Percentiles rank a stretch among this genome's conserved stretches.
Conservation (phyloP, 2,797 vertebrate genomes). For the Phrynocephalus forsythii region DNA sequence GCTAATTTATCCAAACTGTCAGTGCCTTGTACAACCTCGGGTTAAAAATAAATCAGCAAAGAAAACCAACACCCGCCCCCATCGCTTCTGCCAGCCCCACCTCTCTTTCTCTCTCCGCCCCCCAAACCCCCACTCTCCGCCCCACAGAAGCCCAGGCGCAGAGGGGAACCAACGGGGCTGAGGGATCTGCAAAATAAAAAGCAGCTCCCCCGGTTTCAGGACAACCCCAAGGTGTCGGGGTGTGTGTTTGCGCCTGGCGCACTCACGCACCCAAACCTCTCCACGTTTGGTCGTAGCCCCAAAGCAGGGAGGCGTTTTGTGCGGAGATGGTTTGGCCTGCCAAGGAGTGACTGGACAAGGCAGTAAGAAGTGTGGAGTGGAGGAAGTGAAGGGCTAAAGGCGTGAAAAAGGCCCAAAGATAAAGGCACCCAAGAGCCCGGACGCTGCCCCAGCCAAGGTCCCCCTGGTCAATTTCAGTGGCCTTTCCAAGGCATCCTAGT, state of each 20-base stretch:
- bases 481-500: no score
- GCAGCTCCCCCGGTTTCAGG: background rate
- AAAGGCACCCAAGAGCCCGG: background rate
- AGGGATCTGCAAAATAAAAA: background rate
- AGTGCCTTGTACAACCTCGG: slow-evolving; percentile 93
- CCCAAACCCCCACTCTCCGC: slow-evolving; percentile 68
- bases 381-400: fast-evolving
- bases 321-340: slow-evolving; percentile 60
- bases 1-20: slow-evolving; percentile 98
- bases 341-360: slow-evolving; percentile 56
- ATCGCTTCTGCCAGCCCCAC: background rate
- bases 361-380: background rate
- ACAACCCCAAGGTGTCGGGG: no score
- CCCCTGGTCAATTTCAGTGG: background rate
- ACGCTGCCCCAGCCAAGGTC: slow-evolving; percentile 5
- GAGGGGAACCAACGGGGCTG: slow-evolving; percentile 60
- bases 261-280: background rate
- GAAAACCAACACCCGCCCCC: slow-evolving; percentile 72
- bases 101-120: slow-evolving; percentile 17
- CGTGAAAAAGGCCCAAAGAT: fast-evolving
- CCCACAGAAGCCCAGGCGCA: slow-evolving; percentile 22
- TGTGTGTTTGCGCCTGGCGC: no score
- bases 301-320: slow-evolving; percentile 56
- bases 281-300: background rate
- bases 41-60: slow-evolving; percentile 96